Evolutionary conservation across 2,888 invertebrate genomes (phyloP).

Genomic region (Anarsia innoxiella): DNA sequence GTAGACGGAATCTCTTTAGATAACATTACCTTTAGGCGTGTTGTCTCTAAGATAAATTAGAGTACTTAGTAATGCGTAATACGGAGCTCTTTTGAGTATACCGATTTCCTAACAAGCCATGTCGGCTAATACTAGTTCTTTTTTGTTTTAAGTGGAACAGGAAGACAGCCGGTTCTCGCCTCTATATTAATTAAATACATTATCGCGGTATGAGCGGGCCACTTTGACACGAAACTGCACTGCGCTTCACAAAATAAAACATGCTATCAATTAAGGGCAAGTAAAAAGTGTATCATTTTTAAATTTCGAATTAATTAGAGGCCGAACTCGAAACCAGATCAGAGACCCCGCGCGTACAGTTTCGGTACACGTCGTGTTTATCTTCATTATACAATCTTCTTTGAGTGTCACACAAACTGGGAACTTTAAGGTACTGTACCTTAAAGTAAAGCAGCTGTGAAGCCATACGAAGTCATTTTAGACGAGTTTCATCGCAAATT

Average conservation of each 20-base stretch:
- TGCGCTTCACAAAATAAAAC: constrained; percentile 13
- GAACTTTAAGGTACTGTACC: no score
- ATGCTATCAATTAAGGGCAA: constrained; percentile 10
- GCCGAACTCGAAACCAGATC: neutral
- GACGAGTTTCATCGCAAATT: no score
- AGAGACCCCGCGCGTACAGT: neutral
- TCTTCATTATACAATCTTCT: constrained; percentile 4
- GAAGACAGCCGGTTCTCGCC: constrained; percentile 40
- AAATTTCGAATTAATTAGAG: no score
- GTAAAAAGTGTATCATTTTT: constrained; percentile 12
- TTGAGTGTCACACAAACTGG: no score
- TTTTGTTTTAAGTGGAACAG: constrained; percentile 30
- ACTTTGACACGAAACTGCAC: constrained; percentile 23
- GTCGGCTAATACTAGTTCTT: constrained; percentile 32
- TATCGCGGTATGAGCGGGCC: constrained; percentile 27
- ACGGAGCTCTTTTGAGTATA: constrained; percentile 17
- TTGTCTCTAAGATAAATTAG: no score
- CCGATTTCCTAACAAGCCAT: constrained; percentile 30
- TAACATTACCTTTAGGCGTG: no score
- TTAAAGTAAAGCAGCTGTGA: no score
- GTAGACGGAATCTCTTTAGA: no score
- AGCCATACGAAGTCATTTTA: no score
- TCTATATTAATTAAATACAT: constrained; percentile 45
- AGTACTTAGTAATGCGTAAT: constrained; percentile 8
- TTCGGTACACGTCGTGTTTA: neutral